Conservation (phyloP, 2,113 vertebrate species). For the Thamnophis sirtalis region DNA sequence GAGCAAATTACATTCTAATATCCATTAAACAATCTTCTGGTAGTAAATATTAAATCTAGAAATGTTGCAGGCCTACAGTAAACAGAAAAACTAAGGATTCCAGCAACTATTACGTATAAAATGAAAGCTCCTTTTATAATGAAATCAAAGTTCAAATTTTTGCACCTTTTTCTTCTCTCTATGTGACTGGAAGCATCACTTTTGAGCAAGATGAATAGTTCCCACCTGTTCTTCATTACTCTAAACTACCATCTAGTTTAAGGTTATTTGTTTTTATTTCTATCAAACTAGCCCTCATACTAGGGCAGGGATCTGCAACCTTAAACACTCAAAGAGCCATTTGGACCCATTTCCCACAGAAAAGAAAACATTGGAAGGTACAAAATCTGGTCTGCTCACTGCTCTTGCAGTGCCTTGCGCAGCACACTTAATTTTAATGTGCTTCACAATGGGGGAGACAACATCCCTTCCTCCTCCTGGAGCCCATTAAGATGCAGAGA, state of each 20-base stretch:
- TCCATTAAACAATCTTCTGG: neutral
- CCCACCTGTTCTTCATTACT: neutral
- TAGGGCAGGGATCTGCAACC: no score
- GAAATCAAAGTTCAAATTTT: neutral
- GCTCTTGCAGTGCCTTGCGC: no score
- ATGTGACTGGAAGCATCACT: neutral
- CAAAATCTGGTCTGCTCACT: no score
- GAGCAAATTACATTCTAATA: neutral
- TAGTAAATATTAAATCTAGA: neutral
- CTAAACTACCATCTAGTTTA: neutral
- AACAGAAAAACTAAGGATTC: neutral
- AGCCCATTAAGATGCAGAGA: no score
- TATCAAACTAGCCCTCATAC: neutral
- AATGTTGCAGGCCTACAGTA: neutral
- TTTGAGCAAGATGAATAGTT: neutral
- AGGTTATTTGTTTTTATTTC: neutral
- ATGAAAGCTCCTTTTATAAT: neutral
- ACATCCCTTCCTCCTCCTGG: no score
- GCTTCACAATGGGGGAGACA: no score
- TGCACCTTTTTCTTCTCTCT: neutral
- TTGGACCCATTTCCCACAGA: no score
- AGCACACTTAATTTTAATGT: no score
- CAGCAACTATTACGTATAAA: neutral
- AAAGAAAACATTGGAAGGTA: no score
- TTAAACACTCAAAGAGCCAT: no score